These are phyloP conservation scores for Corbicula japonica DNA, from an alignment of 2,888 invertebrate species.

Conservation along the genomic window DNA sequence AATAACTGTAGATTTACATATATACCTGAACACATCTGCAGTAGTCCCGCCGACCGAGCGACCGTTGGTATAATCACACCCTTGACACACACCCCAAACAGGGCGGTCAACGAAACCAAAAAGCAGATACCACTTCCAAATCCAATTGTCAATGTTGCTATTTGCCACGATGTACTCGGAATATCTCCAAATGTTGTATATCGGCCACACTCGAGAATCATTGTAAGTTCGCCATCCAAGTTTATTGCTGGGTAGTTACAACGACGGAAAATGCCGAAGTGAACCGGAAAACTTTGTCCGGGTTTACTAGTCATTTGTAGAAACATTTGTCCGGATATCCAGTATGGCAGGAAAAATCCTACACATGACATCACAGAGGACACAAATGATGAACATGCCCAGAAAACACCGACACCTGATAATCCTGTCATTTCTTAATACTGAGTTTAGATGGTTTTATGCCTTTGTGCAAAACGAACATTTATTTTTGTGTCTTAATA, in stretches of 20 bases:
- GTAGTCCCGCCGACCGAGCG: constrained; percentile 89
- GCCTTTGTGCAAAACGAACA: too few relatives aligned
- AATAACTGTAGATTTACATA: too few relatives aligned
- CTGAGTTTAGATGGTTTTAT: too few relatives aligned
- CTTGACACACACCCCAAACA: constrained; percentile 89
- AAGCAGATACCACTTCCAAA: constrained; percentile 89
- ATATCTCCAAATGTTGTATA: constrained; percentile 91
- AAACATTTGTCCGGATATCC: constrained; percentile 86
- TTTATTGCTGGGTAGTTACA: constrained; percentile 90
- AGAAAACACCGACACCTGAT: constrained; percentile 88
- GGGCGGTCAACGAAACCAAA: constrained; percentile 89
- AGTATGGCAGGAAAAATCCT: constrained; percentile 90
- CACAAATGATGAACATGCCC: constrained; percentile 89
- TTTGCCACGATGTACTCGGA: constrained; percentile 91
- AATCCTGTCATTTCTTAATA: constrained; percentile 82
- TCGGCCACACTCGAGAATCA: constrained; percentile 90
- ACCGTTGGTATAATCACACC: constrained; percentile 89
- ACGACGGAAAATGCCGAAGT: constrained; percentile 90
- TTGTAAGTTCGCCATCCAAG: constrained; percentile 86
- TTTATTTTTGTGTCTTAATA: too few relatives aligned
- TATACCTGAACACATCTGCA: constrained; percentile 90
- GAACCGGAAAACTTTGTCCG: constrained; percentile 85
- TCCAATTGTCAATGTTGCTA: constrained; percentile 90
- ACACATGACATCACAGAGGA: constrained; percentile 89
- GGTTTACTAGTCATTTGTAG: constrained; percentile 31